Evolutionary conservation across 2,113 vertebrate species (phyloP).

Genomic region (Hemibagrus wyckioides): DNA sequence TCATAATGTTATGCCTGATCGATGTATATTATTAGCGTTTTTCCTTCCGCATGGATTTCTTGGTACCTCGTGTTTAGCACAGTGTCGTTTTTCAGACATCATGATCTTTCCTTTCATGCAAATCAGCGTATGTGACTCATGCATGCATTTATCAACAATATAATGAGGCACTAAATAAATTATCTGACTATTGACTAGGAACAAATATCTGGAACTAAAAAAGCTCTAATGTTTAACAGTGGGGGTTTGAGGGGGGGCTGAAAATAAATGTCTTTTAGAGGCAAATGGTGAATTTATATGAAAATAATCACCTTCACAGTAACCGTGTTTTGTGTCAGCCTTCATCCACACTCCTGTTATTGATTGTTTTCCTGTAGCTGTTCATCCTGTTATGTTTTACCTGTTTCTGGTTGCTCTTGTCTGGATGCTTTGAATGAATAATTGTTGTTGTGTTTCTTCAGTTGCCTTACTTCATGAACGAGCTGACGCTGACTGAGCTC

Average conservation of each 20-base stretch:
- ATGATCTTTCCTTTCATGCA: not conserved
- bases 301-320: not conserved
- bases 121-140: too few relatives aligned
- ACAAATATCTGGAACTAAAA: not conserved
- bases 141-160: not conserved
- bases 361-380: not conserved
- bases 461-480: conserved; percentile 99
- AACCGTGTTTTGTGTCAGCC: not conserved
- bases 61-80: not conserved
- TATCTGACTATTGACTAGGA: not conserved
- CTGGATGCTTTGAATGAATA: not conserved
- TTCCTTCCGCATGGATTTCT: not conserved
- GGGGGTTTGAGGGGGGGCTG: too few relatives aligned
- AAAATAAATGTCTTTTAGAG: not conserved
- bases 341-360: not conserved
- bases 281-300: not conserved
- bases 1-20: too few relatives aligned
- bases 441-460: conserved; percentile 55
- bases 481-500: conserved; percentile 92
- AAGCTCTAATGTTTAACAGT: not conserved
- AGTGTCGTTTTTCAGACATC: not conserved
- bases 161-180: not conserved
- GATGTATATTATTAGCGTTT: not conserved
- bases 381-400: not conserved
- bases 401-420: not conserved